phyloP scores from a whole-genome alignment of 2,113 vertebrate genomes.

The Mustela nigripes region DNA sequence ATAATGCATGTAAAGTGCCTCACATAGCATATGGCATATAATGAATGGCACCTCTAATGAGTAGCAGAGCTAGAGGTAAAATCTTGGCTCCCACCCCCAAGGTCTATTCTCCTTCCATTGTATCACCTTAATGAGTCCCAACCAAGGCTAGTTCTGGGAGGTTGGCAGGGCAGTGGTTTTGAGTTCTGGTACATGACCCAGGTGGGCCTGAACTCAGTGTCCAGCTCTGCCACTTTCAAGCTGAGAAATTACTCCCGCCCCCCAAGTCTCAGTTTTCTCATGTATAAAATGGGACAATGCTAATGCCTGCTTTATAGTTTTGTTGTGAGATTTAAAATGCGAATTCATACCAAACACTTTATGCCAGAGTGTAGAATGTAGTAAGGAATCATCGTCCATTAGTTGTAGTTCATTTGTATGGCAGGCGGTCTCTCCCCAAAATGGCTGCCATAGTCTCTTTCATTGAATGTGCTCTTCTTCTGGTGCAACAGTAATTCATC shows the following conservation, averaged over 20 bases:
- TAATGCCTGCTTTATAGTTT: background rate
- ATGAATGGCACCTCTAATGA: background rate
- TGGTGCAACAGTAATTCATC: background rate
- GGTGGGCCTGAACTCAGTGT: background rate
- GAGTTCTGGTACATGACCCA: background rate
- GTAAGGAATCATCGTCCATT: background rate
- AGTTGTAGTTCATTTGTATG: background rate
- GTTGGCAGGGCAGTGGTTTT: background rate
- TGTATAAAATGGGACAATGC: background rate
- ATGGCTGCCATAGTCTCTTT: background rate
- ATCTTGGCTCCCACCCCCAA: background rate
- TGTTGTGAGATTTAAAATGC: background rate
- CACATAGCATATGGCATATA: background rate
- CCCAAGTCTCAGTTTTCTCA: background rate
- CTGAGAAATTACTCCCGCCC: background rate
- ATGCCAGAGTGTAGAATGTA: background rate
- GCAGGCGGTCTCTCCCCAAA: background rate
- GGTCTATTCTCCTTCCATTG: background rate
- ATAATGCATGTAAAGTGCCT: background rate
- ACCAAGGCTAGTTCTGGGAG: background rate
- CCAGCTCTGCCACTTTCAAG: background rate
- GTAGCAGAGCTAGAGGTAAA: background rate
- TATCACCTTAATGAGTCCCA: background rate
- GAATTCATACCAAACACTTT: background rate
- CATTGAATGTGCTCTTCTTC: background rate